phyloP scores from a whole-genome alignment of 23 tunicate genomes.

The Corella eumyota region DNA sequence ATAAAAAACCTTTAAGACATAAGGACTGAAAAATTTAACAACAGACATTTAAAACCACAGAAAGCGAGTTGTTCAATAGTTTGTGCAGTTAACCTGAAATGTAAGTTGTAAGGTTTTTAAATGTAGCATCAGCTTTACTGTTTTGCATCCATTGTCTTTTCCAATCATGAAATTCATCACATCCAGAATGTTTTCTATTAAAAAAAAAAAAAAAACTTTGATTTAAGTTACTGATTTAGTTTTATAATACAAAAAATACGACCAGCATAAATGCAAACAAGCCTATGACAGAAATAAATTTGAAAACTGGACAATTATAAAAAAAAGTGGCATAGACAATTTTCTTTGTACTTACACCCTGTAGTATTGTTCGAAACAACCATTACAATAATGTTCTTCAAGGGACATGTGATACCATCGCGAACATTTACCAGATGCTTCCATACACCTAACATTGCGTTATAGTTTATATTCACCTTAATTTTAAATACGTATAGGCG shows the following conservation, averaged over 20 bases:
- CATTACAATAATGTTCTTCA: constrained; percentile 89
- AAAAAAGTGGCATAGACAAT: neutral
- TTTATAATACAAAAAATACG: too few species aligned
- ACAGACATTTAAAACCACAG: too few species aligned
- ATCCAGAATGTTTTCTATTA: constrained; percentile 37
- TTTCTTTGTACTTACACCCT: constrained; percentile 13
- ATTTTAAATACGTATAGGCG: neutral
- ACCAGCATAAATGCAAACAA: too few species aligned
- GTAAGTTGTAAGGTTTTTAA: constrained; percentile 36
- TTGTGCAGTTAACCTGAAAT: constrained; percentile 25
- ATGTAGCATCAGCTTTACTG: constrained; percentile 57
- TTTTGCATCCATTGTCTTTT: constrained; percentile 74
- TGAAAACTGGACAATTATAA: too few species aligned
- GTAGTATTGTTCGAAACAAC: constrained; percentile 66
- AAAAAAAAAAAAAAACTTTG: neutral
- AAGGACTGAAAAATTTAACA: neutral
- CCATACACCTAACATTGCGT: constrained; percentile 20
- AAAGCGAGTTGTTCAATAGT: too few species aligned
- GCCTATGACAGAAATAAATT: too few species aligned
- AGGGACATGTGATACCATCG: constrained; percentile 75
- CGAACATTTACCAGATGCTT: constrained; percentile 73
- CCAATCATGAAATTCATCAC: constrained; percentile 71
- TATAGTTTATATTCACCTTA: neutral
- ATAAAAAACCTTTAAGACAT: neutral
- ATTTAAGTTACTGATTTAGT: too few species aligned